Base-by-base conservation (phyloP, 1,140 invertebrate species). In the Neuroterus valhalla region DNA sequence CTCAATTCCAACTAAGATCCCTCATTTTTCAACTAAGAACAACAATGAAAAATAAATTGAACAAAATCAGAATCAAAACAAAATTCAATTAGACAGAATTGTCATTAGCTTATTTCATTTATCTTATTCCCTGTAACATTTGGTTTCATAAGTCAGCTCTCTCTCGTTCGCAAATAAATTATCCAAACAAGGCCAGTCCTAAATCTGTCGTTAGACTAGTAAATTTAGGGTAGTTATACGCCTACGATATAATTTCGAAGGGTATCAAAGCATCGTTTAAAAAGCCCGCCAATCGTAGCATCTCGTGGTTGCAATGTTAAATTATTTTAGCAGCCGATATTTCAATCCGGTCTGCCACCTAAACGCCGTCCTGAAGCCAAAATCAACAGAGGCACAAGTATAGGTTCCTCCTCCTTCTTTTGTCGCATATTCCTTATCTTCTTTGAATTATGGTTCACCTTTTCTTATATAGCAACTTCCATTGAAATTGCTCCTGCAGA, bases 291-390 rank as follows among this genome's bases (percentile, higher is more conserved):
- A 76, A 77, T 78, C 75, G 48, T 38, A 78, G 76, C 76, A 76
- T 75, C 74, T 72, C 77, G 79, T 75, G 70, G 78, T 79, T 72
- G 76, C 72, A 75, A 76, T 62, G 77, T 78, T 80, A 78, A 82
- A 82, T 82, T 82, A 82, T 82, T 82, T 82, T 82, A 80, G 78
- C 78, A 76, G 78, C 81, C 81, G 78, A 82, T 80, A 80, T 82
- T 82, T 80, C 78, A 76, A 82, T 82, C 78, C 78, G 78, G 80
- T 75, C 78, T 78, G 81, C 78, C 76, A 76, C 75, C 75, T 76
- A 78, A 81, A 73, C 80, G 77, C 74, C 77, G 77, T 78, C 78
- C 75, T 73, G 75, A 76, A 38, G 76, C 80, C 80, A 82, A 82
- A 80, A 78, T 79, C 76, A 82, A 82, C 80, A 79, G 15, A 66